Conservation (phyloP, 64 coral and sea anemone genomes). For the Actinia equina region DNA sequence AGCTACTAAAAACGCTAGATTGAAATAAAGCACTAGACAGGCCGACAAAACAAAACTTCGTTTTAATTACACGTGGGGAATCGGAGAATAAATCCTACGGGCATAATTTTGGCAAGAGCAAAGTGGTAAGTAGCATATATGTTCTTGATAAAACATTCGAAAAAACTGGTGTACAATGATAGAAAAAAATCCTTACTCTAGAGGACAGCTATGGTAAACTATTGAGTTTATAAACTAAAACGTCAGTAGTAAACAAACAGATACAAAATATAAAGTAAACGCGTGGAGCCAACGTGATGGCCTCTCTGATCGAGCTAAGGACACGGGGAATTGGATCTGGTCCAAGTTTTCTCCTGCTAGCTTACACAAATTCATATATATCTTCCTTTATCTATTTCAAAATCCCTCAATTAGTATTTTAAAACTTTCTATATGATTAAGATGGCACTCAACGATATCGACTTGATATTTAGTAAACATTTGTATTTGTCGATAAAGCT, state of each 20-base stretch:
- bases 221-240: too few species aligned
- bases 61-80: neutral
- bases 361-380: neutral
- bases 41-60: neutral
- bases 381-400: neutral
- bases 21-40: neutral
- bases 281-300: too few species aligned
- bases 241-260: too few species aligned
- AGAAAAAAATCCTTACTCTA: neutral
- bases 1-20: neutral
- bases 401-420: neutral
- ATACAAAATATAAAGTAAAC: too few species aligned
- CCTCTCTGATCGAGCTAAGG: too few species aligned
- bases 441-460: neutral
- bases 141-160: neutral
- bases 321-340: neutral
- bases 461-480: neutral
- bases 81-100: neutral
- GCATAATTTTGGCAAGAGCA: neutral
- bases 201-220: neutral
- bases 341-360: neutral
- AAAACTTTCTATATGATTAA: neutral
- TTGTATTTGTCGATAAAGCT: neutral
- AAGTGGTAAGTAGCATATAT: neutral
- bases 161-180: neutral